Percentiles rank a stretch among this genome's conserved stretches.
These are phyloP conservation scores for Drosophila silvestris DNA, from an alignment of 2,888 invertebrate species.

Conservation along the genomic window DNA sequence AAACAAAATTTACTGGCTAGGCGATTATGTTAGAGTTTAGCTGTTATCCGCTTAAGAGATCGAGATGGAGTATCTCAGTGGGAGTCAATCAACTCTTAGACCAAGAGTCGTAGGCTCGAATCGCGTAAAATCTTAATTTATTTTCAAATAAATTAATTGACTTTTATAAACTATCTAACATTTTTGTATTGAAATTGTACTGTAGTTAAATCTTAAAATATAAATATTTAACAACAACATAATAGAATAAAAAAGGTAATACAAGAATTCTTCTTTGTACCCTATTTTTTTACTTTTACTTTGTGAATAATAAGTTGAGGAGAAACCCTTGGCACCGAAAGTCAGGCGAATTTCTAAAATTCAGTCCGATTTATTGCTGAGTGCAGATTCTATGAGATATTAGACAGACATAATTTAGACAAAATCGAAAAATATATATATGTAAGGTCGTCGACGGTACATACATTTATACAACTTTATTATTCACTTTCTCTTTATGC, in stretches of 20 bases:
- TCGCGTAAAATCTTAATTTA: not conserved
- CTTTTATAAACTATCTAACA: not conserved
- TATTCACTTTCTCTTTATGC: not conserved
- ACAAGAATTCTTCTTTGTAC: not conserved
- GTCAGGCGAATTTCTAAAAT: not conserved
- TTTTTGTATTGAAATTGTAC: not conserved
- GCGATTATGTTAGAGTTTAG: not conserved
- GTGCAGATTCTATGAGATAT: not conserved
- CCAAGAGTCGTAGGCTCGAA: not conserved
- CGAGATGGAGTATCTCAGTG: not conserved
- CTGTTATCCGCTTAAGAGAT: not conserved
- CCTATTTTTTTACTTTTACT: not conserved
- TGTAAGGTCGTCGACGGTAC: not conserved
- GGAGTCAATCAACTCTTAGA: not conserved
- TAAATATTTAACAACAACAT: not conserved
- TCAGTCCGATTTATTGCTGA: not conserved
- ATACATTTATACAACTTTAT: not conserved
- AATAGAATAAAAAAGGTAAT: not conserved
- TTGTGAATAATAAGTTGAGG: not conserved
- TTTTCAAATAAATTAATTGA: too few relatives aligned
- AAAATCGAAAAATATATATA: not conserved
- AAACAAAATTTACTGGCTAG: not conserved
- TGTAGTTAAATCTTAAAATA: not conserved
- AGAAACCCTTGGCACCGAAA: not conserved
- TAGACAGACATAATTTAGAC: not conserved